phyloP scores from a whole-genome alignment of 2,113 vertebrate genomes.

The Tinamus guttatus region DNA sequence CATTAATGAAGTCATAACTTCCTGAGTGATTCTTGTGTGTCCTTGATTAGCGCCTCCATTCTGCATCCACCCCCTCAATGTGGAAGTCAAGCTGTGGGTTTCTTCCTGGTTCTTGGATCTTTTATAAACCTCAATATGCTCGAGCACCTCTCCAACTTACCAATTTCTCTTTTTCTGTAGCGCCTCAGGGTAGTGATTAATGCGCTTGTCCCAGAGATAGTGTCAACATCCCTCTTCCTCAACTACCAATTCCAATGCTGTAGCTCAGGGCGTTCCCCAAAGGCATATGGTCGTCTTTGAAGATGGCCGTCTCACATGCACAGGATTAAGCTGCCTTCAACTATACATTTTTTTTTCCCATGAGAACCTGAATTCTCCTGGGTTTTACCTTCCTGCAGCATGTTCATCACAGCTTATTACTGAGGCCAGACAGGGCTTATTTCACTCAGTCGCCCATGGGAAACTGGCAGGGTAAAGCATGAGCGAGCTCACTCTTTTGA shows the following conservation, averaged over 20 bases:
- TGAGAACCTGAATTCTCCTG: not conserved
- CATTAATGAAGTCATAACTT: not conserved
- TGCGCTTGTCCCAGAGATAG: accelerated
- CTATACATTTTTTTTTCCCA: not conserved
- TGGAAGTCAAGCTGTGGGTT: slow-evolving; percentile 26
- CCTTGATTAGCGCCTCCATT: not conserved
- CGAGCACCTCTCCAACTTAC: not conserved
- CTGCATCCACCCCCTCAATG: not conserved
- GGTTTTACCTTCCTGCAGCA: not conserved
- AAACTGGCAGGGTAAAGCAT: not conserved
- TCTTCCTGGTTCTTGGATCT: not conserved
- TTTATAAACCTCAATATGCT: not conserved
- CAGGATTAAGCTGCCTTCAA: not conserved
- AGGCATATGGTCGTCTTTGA: not conserved
- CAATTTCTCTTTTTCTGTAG: not conserved
- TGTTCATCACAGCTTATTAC: not conserved
- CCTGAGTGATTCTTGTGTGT: not conserved
- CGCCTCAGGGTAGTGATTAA: not conserved
- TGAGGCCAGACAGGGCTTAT: not conserved
- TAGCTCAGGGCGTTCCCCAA: not conserved
- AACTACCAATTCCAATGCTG: not conserved
- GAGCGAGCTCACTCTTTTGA: not conserved
- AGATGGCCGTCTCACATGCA: accelerated
- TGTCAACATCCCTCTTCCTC: not conserved
- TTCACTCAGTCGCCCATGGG: not conserved